Conservation (phyloP, 2,797 vertebrate species). For the Lindbergichthys nudifrons region DNA sequence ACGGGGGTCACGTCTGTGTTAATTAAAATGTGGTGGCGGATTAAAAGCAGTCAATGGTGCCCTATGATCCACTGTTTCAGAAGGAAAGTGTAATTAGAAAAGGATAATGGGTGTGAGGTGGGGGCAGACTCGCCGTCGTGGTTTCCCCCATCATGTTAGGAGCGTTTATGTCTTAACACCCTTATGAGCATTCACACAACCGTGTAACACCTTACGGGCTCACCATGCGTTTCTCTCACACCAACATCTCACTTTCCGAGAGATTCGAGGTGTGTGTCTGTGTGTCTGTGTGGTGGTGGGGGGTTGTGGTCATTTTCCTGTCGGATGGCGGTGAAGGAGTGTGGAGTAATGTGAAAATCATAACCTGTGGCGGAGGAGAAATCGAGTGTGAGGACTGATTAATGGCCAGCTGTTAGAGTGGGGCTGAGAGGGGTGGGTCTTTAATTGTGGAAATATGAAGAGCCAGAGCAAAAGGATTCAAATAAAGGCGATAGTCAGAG, state of each 20-base stretch:
- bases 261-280: constrained; percentile 9
- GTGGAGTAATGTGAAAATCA: constrained; percentile 73
- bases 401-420: constrained; percentile 71
- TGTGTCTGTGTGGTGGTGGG: background rate
- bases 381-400: constrained; percentile 69
- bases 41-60: constrained; percentile 84
- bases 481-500: constrained; percentile 2
- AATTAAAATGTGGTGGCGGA: constrained; percentile 84
- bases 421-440: constrained; percentile 41
- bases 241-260: constrained; percentile 24
- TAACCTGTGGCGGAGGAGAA: constrained; percentile 72
- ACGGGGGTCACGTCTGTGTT: constrained; percentile 81
- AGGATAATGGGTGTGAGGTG: constrained; percentile 74
- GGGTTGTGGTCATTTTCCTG: constrained; percentile 56
- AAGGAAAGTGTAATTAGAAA: constrained; percentile 83
- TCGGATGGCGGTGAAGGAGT: constrained; percentile 44
- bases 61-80: constrained; percentile 81
- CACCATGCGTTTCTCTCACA: background rate
- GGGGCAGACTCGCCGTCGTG: constrained; percentile 3
- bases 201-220: constrained; percentile 6
- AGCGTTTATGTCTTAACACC: constrained; percentile 7
- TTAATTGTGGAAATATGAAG: constrained; percentile 71
- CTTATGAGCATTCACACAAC: background rate
- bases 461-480: constrained; percentile 49
- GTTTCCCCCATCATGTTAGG: constrained; percentile 32